Evolutionary conservation across 2,797 vertebrate species (phyloP).

Genomic region (Macrochelys suwanniensis): DNA sequence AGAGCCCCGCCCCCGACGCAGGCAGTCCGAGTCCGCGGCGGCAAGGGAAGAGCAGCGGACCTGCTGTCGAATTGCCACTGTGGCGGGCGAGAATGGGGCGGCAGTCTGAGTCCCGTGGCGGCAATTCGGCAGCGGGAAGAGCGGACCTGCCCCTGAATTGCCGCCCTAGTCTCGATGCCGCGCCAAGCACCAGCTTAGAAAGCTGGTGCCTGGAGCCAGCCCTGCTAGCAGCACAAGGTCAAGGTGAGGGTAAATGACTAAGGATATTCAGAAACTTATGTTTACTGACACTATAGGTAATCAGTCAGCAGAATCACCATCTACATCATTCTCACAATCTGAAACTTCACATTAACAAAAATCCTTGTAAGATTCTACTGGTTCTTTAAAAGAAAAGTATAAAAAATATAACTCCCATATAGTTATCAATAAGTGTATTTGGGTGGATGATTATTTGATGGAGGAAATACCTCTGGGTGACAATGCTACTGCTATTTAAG

Average conservation of each 20-base stretch:
- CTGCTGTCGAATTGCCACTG: too few relatives aligned
- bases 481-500: not conserved
- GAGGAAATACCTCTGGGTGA: not conserved
- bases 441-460: not conserved
- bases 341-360: not conserved
- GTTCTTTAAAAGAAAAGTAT: not conserved
- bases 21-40: too few relatives aligned
- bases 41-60: too few relatives aligned
- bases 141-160: too few relatives aligned
- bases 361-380: not conserved
- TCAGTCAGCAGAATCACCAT: not conserved
- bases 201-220: too few relatives aligned
- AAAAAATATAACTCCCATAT: not conserved
- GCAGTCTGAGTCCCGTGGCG: too few relatives aligned
- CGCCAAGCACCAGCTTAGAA: too few relatives aligned
- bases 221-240: not conserved
- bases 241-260: constrained; percentile 49
- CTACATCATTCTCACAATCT: not conserved
- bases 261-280: not conserved
- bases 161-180: too few relatives aligned
- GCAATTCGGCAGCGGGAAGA: too few relatives aligned
- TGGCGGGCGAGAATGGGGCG: too few relatives aligned
- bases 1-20: too few relatives aligned
- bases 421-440: not conserved
- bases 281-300: not conserved